These are phyloP conservation scores for Bruchidius siliquastri DNA, from an alignment of 2,888 invertebrate species.

Conservation along the genomic window DNA sequence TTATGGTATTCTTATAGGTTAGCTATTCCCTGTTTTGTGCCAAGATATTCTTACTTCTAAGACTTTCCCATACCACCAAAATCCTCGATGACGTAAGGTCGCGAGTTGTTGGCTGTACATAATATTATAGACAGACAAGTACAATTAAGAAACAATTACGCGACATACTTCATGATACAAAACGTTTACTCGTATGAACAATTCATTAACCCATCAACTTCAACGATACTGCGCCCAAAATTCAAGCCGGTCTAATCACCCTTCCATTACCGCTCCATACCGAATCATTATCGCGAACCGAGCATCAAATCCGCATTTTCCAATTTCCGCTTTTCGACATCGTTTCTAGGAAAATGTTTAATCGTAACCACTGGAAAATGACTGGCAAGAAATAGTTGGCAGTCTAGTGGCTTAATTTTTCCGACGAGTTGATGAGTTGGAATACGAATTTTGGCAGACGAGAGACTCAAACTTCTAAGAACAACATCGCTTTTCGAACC, in stretches of 20 bases:
- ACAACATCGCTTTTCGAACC: not conserved
- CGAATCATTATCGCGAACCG: not conserved
- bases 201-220: not conserved
- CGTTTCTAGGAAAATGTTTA: not conserved
- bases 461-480: not conserved
- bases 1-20: too few relatives aligned
- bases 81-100: too few relatives aligned
- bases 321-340: not conserved
- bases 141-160: too few relatives aligned
- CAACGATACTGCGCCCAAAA: not conserved
- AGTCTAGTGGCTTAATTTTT: not conserved
- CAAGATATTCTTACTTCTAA: too few relatives aligned
- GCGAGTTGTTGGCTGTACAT: too few relatives aligned
- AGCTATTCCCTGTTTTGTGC: too few relatives aligned
- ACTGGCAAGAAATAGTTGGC: not conserved
- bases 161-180: too few relatives aligned
- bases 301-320: not conserved
- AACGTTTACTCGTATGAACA: not conserved
- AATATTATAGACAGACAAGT: too few relatives aligned
- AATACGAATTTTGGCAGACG: not conserved
- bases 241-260: not conserved
- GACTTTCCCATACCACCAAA: too few relatives aligned
- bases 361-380: not conserved
- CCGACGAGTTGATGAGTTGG: not conserved
- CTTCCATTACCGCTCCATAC: not conserved